Evolutionary conservation across 1,140 invertebrate species (phyloP), one percentile per base, ranked within the genome.

Genomic region (Drosophila triauraria): DNA sequence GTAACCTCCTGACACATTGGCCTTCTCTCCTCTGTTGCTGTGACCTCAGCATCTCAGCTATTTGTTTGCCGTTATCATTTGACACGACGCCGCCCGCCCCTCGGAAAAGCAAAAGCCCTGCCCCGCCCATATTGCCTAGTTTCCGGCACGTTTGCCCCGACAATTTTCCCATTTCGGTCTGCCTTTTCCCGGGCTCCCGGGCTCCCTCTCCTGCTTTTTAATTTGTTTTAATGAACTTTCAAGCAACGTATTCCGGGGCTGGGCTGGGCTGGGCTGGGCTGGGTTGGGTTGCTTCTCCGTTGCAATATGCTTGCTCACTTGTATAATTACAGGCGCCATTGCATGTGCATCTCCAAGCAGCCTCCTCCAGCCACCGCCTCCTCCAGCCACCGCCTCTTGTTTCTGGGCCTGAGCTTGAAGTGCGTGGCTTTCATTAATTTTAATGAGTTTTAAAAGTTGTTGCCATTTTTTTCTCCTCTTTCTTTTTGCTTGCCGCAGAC

Each of bases 141-240:
- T 86, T 87, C 70, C 75, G 83, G 72, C 83, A 82, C 79, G 83
- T 80, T 86, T 80, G 83, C 54, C 70, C 63, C 67, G 54, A 63
- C 65, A 81, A 82, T 86, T 86, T 85, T 76, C 58, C 56, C 82
- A 81, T 78, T 84, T 88, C 20, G 53, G 53, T 56, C 38, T 64
- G 72, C 57, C 80, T 75, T 79, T 79, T 80, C 75, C 9, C 32
- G 9, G 9, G 78, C 78, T 81, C 50, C 72, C 30, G 30, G 7
- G 32, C 51, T 38, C 51, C 38, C 20, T 17, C 43, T 17, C 8
- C 42, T 90, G 70, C 78, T 68, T 88, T 72, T 88, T 88, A 88
- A 88, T 88, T 90, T 84, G 85, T 88, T 88, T 88, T 88, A 88
- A 88, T 88, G 85, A 88, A 88, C 85, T 88, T 90, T 90, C 78